Conservation (phyloP, 2,888 invertebrate genomes). For the Ctena decussata region DNA sequence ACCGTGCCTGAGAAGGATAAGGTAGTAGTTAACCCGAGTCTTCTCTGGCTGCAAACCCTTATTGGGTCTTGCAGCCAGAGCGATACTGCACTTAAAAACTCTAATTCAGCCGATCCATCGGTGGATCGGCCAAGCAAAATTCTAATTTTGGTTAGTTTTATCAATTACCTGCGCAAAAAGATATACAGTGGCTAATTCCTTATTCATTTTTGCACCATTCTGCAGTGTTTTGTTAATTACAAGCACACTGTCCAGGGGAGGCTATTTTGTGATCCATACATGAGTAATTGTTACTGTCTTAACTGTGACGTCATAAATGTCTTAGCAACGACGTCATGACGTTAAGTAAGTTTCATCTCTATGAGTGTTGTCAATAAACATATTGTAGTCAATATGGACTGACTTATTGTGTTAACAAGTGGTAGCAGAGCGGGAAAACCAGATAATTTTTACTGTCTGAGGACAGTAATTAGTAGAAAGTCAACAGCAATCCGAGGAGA, state of each 20-base stretch:
- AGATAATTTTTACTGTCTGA: not conserved
- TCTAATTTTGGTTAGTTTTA: too few species aligned
- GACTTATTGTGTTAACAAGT: not conserved
- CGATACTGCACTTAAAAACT: too few species aligned
- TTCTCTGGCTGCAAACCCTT: too few species aligned
- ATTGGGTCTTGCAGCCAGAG: too few species aligned
- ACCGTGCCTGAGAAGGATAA: too few species aligned
- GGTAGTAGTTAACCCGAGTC: too few species aligned
- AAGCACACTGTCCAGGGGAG: conserved; percentile 1
- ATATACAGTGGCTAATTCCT: too few species aligned
- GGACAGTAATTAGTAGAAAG: not conserved
- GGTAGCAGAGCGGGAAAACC: conserved; percentile 2
- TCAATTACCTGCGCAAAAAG: too few species aligned
- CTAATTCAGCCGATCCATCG: too few species aligned
- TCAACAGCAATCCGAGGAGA: not conserved
- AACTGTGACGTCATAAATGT: conserved; percentile 5
- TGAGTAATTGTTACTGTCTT: not conserved
- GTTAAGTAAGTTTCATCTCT: not conserved
- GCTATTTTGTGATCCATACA: not conserved
- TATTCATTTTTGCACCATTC: too few species aligned
- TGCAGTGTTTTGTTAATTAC: not conserved
- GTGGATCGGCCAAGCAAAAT: too few species aligned
- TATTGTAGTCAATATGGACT: not conserved
- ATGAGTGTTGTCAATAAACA: not conserved
- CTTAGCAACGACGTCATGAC: not conserved